phyloP scores from a whole-genome alignment of 2,888 invertebrate genomes.

The Aleiodes alternator region DNA sequence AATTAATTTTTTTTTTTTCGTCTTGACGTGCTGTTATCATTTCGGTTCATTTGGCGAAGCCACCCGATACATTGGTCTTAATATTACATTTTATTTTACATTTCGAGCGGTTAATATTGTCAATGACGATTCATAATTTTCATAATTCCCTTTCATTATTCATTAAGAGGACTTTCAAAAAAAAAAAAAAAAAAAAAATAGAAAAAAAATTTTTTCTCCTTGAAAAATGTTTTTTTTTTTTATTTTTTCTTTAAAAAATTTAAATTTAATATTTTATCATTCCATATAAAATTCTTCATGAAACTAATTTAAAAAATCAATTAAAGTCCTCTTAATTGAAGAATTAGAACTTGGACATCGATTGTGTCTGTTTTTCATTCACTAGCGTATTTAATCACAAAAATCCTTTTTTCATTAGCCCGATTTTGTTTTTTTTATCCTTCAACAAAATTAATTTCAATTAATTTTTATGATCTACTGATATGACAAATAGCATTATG shows the following conservation, averaged over 20 bases:
- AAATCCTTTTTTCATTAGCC: slow-evolving; percentile 4
- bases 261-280: too few species aligned
- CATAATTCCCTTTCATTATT: slow-evolving; percentile 44
- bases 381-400: slow-evolving; percentile 2
- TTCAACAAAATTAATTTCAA: background rate
- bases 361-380: background rate
- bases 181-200: too few species aligned
- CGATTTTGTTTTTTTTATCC: background rate
- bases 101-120: slow-evolving; percentile 64
- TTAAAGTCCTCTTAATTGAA: too few species aligned
- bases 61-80: slow-evolving; percentile 55
- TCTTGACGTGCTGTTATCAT: slow-evolving; percentile 19
- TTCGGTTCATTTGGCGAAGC: slow-evolving; percentile 39
- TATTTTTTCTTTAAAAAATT: too few species aligned
- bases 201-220: too few species aligned
- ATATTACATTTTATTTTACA: slow-evolving; percentile 56
- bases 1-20: background rate
- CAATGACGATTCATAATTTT: slow-evolving; percentile 56
- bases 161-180: slow-evolving; percentile 50
- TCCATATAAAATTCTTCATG: too few species aligned
- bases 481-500: slow-evolving; percentile 35
- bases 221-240: too few species aligned
- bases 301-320: too few species aligned
- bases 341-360: background rate
- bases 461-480: slow-evolving; percentile 1